Conservation (phyloP, 2,888 invertebrate genomes). For the Ligdia adustata region DNA sequence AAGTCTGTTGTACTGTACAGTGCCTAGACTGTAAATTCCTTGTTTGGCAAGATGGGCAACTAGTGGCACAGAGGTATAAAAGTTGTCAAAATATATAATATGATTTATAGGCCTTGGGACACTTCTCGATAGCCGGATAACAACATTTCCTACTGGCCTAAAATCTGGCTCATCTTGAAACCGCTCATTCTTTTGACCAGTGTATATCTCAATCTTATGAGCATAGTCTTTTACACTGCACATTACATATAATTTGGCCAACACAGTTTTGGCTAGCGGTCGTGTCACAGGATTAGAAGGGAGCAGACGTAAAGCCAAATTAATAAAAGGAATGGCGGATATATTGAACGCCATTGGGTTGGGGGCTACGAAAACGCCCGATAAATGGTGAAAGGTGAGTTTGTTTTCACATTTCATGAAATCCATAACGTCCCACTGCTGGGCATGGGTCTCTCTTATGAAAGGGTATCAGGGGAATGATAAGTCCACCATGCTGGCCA, state of each 20-base stretch:
- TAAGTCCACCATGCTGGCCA: no score
- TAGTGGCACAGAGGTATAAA: slow-evolving; percentile 43
- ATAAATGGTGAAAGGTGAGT: no score
- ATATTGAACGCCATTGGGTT: no score
- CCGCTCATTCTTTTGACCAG: slow-evolving; percentile 38
- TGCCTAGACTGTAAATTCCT: slow-evolving; percentile 39
- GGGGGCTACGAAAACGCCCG: no score
- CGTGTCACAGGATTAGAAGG: no score
- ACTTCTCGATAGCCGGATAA: slow-evolving; percentile 40
- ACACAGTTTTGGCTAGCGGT: no score
- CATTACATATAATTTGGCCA: slow-evolving; percentile 36
- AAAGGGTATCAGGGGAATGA: no score
- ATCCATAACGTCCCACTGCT: no score
- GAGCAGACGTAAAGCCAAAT: no score
- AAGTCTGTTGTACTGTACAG: slow-evolving; percentile 26
- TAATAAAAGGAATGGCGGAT: no score
- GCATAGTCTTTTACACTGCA: slow-evolving; percentile 39
- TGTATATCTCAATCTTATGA: slow-evolving; percentile 39
- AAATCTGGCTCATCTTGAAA: slow-evolving; percentile 46
- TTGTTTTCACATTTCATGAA: no score
- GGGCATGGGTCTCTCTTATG: no score
- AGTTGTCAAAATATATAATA: slow-evolving; percentile 43
- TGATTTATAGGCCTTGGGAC: slow-evolving; percentile 45
- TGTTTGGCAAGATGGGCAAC: slow-evolving; percentile 39
- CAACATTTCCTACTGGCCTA: slow-evolving; percentile 42